Base-by-base conservation (phyloP, 2,113 vertebrate genomes). In the Gila orcuttii region DNA sequence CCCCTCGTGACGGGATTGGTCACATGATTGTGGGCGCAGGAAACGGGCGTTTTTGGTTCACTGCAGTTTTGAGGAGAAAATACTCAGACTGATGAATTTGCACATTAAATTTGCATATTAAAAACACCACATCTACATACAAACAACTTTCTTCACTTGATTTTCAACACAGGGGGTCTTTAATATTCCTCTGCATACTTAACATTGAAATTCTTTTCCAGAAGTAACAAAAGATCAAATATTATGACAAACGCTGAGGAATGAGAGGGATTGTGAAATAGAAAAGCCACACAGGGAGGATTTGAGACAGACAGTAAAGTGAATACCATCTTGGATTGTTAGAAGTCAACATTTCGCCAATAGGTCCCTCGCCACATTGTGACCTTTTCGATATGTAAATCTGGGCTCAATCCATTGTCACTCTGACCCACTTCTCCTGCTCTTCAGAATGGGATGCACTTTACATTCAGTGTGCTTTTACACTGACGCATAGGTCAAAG, bases 331-430 rank as follows among this genome's bases (percentile, higher is more conserved):
- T 89, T 81, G 89, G 90, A 94, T 94, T 92, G 93, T 93, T 92
- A 92, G 88, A 90, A 90, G 89, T 88, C 91, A 93, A 92, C 92
- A 92, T 93, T 94, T 94, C 89, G 90, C 92, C 90, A 93, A 92
- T 89, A 92, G 93, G 91, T 94, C 93, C 93, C 93, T 91, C 91
- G 90, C 87, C 92, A 90, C 92, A 90, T 88, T 90, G 78, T 94
- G 93, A 95, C 93, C 92, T 94, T 95, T 95, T 89, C 88, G 87
- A 93, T 95, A 93, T 95, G 93, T 94, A 94, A 94, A 93, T 93
- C 89, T 69, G 85, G 91, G 87, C 89, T 92, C 91, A 89, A 92
- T 92, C 93, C 92, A 92, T 94, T 94, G 92, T 94, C 92, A 90
- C 91, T n/a, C 86, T 92, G 92, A 92, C 73, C 62, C 62, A 79